Evolutionary conservation across 2,797 vertebrate species (phyloP).

Genomic region (Alcedo quadribrachys): DNA sequence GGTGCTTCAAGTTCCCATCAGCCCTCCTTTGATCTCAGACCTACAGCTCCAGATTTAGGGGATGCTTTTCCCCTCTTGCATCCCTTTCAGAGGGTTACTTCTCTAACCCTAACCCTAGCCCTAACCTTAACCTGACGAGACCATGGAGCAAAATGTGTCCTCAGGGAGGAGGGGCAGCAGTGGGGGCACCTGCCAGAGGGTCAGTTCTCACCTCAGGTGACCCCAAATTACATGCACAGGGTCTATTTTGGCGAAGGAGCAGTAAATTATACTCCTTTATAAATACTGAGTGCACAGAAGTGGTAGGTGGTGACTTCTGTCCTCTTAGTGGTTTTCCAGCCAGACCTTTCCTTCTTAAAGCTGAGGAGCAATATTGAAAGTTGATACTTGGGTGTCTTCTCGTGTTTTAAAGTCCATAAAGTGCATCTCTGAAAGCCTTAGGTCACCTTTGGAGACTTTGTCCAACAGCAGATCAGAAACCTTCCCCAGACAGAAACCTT

Average conservation of each 20-base stretch:
- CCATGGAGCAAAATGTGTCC: background rate
- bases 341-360: background rate
- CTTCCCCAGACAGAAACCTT: background rate
- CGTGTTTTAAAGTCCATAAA: background rate
- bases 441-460: background rate
- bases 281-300: background rate
- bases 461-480: background rate
- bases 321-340: background rate
- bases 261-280: background rate
- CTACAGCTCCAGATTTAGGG: background rate
- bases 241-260: background rate
- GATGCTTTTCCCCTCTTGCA: background rate
- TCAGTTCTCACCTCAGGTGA: background rate
- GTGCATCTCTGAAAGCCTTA: background rate
- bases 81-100: background rate
- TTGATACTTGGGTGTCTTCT: background rate
- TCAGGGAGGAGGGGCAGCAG: background rate
- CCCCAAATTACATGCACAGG: background rate
- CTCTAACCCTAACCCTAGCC: background rate
- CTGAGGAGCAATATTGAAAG: background rate
- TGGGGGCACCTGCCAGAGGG: background rate
- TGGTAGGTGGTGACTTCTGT: background rate
- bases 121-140: no score
- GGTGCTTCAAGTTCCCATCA: background rate
- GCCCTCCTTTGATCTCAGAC: background rate